These are phyloP conservation scores for Corythaeola cristata DNA, from an alignment of 2,113 vertebrate species.

Conservation along the genomic window DNA sequence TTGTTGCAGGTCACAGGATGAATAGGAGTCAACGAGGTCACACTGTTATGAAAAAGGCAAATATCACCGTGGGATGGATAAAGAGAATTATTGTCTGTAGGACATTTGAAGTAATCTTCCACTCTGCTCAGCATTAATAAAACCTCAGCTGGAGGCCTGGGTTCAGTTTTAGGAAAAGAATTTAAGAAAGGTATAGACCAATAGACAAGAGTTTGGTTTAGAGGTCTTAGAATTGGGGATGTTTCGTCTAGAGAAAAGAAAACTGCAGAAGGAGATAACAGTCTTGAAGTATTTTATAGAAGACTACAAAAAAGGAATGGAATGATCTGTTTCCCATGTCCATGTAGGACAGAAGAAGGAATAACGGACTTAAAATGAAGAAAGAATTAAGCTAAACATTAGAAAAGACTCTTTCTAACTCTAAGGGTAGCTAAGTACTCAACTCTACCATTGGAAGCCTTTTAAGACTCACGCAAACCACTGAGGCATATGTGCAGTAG, in stretches of 20 bases:
- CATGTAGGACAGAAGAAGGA: background rate
- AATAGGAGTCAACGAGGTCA: background rate
- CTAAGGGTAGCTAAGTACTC: background rate
- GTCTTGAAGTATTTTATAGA: background rate
- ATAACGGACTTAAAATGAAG: background rate
- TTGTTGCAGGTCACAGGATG: background rate
- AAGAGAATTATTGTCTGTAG: background rate
- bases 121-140: background rate
- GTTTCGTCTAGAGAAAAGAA: background rate
- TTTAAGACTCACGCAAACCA: background rate
- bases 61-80: background rate
- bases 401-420: background rate
- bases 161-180: background rate
- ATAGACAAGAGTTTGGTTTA: background rate
- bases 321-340: background rate
- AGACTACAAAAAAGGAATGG: background rate
- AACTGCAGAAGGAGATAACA: background rate
- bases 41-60: background rate
- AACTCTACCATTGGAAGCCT: background rate
- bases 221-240: background rate
- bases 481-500: background rate
- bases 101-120: background rate
- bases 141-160: background rate
- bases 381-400: background rate
- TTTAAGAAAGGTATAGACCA: background rate